Percentiles rank a stretch among this genome's conserved stretches.
Conservation (phyloP, 2,113 vertebrate genomes). For the Apus apus region DNA sequence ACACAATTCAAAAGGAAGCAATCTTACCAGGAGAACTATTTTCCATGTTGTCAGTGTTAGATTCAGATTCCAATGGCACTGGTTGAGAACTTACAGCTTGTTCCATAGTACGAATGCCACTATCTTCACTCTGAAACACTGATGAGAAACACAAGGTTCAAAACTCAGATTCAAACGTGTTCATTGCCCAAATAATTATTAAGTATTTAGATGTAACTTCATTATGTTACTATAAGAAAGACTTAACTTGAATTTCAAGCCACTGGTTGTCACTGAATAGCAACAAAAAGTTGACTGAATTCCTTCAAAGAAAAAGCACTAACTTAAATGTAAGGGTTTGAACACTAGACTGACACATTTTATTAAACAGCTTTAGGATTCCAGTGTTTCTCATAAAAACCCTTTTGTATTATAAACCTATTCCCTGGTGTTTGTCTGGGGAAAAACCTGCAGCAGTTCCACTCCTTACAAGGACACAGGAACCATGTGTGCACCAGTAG, state of each 20-base stretch:
- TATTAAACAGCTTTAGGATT: neutral
- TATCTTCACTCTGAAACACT: slow-evolving; percentile 77
- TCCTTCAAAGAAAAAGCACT: neutral
- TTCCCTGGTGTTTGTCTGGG: neutral
- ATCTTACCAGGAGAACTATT: slow-evolving; percentile 84
- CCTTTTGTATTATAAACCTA: neutral
- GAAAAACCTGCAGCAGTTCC: neutral
- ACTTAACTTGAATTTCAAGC: neutral
- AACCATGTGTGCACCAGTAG: neutral
- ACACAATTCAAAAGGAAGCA: neutral
- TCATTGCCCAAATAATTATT: neutral
- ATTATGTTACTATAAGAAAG: neutral
- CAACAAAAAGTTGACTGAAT: neutral
- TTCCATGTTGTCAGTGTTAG: slow-evolving; percentile 81
- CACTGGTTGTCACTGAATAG: neutral
- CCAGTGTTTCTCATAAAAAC: neutral
- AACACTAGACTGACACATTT: neutral
- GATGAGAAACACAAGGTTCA: slow-evolving; percentile 61
- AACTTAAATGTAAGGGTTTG: neutral
- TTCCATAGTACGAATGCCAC: slow-evolving; percentile 78
- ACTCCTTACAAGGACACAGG: neutral
- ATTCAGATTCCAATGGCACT: slow-evolving; percentile 76
- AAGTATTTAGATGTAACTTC: neutral
- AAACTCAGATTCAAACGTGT: neutral
- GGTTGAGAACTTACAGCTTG: slow-evolving; percentile 77